A percentile compares a stretch with the other conserved stretches of the same genome.
Conservation (phyloP, 2,888 invertebrate species). For the Geotrupes spiniger region DNA sequence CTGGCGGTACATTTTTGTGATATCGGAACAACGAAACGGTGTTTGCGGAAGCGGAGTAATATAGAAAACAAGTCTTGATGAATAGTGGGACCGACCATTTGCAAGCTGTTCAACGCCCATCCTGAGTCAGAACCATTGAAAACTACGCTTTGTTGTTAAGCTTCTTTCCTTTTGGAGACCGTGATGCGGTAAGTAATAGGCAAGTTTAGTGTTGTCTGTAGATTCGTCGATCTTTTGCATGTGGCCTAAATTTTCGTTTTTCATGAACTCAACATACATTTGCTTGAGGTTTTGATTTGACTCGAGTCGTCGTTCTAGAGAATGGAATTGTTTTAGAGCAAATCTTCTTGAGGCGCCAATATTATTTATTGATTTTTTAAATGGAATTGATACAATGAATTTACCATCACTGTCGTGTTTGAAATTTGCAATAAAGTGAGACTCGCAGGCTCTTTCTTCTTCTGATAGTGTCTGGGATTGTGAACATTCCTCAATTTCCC, state of each 20-base stretch:
- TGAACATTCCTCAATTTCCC: conserved; percentile 1
- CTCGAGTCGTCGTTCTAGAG: not conserved
- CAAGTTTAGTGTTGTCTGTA: not conserved
- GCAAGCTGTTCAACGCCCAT: conserved; percentile 7
- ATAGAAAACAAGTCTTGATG: conserved; percentile 12
- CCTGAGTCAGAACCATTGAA: conserved; percentile 7
- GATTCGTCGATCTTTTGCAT: not conserved
- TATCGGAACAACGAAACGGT: conserved; percentile 11
- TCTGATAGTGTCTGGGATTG: not conserved
- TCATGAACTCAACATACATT: not conserved
- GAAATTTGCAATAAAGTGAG: not conserved
- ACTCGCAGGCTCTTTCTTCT: not conserved
- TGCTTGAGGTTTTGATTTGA: not conserved
- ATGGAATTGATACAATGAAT: not conserved
- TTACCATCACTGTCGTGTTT: not conserved
- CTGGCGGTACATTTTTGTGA: conserved; percentile 28
- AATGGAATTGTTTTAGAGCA: conserved; percentile 1
- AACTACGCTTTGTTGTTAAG: conserved; percentile 8
- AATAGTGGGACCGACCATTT: conserved; percentile 12
- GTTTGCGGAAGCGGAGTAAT: conserved; percentile 7
- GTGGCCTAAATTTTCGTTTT: conserved; percentile 4
- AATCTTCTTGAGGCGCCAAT: not conserved
- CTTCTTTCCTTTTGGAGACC: conserved; percentile 7
- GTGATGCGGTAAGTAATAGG: conserved; percentile 6
- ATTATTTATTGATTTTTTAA: not conserved